Conservation (phyloP, 2,797 vertebrate genomes). For the Sitta carolinensis region DNA sequence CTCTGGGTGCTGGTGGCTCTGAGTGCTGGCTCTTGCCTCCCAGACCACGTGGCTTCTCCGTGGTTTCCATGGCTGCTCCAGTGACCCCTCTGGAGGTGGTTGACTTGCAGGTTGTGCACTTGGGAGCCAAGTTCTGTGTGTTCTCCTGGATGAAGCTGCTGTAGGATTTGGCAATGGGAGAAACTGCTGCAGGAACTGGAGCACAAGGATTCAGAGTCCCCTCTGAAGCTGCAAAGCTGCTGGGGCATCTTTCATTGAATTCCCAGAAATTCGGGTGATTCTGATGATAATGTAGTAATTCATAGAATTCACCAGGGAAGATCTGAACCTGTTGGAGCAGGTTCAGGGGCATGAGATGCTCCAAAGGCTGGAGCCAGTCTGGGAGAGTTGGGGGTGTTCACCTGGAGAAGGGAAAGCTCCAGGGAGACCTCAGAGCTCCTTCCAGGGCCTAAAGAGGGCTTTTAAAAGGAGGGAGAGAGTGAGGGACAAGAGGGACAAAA, state of each 20-base stretch:
- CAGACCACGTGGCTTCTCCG: accelerated
- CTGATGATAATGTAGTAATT: not conserved
- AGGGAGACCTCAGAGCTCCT: not conserved
- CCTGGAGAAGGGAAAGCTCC: not conserved
- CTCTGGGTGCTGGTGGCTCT: not conserved
- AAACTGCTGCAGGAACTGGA: not conserved
- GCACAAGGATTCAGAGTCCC: not conserved
- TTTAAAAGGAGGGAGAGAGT: not conserved
- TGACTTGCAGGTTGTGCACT: not conserved
- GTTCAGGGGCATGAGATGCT: not conserved
- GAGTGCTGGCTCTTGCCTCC: not conserved
- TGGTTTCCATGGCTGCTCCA: not conserved
- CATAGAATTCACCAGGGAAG: not conserved
- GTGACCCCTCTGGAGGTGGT: not conserved
- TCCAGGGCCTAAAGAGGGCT: not conserved
- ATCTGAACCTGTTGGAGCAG: not conserved
- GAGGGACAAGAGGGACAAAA: not conserved
- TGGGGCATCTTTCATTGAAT: not conserved
- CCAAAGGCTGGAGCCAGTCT: not conserved
- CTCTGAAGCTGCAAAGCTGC: not conserved
- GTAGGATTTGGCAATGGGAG: not conserved
- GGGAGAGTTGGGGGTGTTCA: not conserved
- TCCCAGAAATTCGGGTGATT: not conserved
- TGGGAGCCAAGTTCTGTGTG: not conserved
- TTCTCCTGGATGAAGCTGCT: not conserved